phyloP scores from a whole-genome alignment of 2,797 vertebrate genomes.

The Neostethus bicornis region DNA sequence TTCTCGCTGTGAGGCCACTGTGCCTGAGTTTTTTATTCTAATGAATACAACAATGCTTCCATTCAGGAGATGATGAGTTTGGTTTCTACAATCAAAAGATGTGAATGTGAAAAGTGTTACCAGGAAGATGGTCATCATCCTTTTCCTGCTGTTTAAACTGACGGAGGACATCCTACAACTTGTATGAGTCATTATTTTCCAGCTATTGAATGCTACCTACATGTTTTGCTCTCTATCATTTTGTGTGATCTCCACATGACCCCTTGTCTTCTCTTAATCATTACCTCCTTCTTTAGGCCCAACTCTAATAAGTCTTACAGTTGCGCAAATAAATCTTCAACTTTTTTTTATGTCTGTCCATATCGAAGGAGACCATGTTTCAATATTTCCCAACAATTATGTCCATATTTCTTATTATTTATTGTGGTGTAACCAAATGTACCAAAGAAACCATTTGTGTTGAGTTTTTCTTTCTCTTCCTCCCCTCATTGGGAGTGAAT shows the following conservation, averaged over 20 bases:
- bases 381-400: no score
- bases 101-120: conserved; percentile 8
- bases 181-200: not conserved
- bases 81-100: conserved; percentile 1
- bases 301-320: not conserved
- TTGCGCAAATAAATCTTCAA: not conserved
- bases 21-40: conserved; percentile 2
- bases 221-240: not conserved
- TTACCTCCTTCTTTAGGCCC: not conserved
- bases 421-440: no score
- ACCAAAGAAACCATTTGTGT: no score
- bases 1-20: no score
- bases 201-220: not conserved
- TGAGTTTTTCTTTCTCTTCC: no score
- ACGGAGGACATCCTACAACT: not conserved
- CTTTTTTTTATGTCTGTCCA: not conserved
- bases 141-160: conserved; percentile 4
- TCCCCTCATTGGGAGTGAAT: no score
- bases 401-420: no score
- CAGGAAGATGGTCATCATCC: conserved; percentile 3
- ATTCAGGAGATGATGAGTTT: conserved; percentile 1
- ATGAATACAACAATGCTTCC: not conserved
- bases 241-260: not conserved
- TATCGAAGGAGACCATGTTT: not conserved
- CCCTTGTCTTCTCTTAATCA: not conserved